phyloP scores from a whole-genome alignment of 2,888 invertebrate genomes.

The Altica lythri region DNA sequence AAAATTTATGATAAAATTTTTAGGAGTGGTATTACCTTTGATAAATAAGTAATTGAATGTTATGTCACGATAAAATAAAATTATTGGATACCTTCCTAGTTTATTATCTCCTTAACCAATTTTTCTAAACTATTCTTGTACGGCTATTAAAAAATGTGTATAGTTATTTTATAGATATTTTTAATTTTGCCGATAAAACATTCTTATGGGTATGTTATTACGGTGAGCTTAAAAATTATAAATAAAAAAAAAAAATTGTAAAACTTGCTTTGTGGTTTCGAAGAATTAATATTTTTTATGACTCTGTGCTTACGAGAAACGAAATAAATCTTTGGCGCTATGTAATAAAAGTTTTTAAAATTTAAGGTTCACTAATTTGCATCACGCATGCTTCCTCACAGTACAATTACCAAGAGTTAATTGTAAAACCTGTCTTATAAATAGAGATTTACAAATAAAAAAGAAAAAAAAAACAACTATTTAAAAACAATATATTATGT shows the following conservation, averaged over 20 bases:
- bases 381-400: slow-evolving; percentile 55
- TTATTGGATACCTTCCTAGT: too few relatives aligned
- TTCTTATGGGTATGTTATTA: too few relatives aligned
- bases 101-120: too few relatives aligned
- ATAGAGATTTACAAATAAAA: slow-evolving; percentile 18
- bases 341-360: slow-evolving; percentile 33
- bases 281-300: slow-evolving; percentile 46
- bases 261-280: slow-evolving; percentile 31
- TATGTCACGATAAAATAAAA: too few relatives aligned
- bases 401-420: slow-evolving; percentile 49
- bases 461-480: background rate
- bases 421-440: slow-evolving; percentile 38
- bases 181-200: too few relatives aligned
- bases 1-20: too few relatives aligned
- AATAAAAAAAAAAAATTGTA: slow-evolving; percentile 2
- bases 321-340: slow-evolving; percentile 46
- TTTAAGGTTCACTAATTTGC: slow-evolving; percentile 48
- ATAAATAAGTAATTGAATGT: too few relatives aligned
- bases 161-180: too few relatives aligned
- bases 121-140: too few relatives aligned
- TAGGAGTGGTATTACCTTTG: too few relatives aligned
- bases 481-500: background rate
- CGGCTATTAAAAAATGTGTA: too few relatives aligned
- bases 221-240: slow-evolving; percentile 16
- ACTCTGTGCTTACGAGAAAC: slow-evolving; percentile 47